phyloP scores from a whole-genome alignment of 2,113 vertebrate genomes.

The Tursiops truncatus region DNA sequence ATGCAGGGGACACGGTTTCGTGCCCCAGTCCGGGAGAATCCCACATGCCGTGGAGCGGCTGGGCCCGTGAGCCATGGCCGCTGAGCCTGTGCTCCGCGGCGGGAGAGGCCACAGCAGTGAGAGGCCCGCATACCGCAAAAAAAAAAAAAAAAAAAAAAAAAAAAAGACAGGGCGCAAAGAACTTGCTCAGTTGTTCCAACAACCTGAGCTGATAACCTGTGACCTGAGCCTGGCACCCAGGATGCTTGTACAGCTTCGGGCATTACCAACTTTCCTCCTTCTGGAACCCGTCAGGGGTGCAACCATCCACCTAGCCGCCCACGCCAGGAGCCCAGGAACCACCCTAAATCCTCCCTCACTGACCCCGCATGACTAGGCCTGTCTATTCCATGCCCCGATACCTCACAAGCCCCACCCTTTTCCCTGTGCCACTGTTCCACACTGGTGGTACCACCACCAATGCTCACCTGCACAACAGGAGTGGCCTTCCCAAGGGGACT shows the following conservation, averaged over 20 bases:
- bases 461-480: neutral
- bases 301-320: neutral
- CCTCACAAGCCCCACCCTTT: neutral
- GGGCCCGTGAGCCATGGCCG: too few relatives aligned
- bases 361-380: accelerated
- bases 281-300: neutral
- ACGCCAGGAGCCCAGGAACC: neutral
- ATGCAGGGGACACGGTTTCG: too few relatives aligned
- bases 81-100: too few relatives aligned
- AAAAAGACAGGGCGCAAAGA: neutral
- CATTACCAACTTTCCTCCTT: neutral
- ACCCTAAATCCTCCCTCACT: accelerated
- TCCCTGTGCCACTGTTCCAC: neutral
- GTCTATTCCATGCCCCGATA: accelerated
- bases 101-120: too few relatives aligned
- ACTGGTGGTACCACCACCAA: accelerated
- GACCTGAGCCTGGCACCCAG: neutral
- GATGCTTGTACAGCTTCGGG: accelerated
- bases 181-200: neutral
- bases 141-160: too few relatives aligned
- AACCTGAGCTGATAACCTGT: neutral
- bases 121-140: too few relatives aligned
- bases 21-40: too few relatives aligned
- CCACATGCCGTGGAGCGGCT: too few relatives aligned
- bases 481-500: accelerated